These are phyloP conservation scores for Dendrolimus kikuchii DNA, from an alignment of 1,140 invertebrate species.

Conservation along the genomic window DNA sequence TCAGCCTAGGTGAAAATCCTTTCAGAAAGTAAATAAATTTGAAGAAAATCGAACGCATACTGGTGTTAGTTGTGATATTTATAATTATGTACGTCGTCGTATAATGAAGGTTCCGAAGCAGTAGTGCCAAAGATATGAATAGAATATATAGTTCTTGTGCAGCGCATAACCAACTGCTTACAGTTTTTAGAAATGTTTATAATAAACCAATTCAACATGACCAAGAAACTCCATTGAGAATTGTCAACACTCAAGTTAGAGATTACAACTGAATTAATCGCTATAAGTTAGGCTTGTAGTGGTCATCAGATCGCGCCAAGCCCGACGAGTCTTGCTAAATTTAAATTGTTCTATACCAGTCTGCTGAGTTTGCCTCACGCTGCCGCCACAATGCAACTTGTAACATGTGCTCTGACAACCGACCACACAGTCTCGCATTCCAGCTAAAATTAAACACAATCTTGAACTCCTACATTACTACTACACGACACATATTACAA, in stretches of 20 bases:
- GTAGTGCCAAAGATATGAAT: no score
- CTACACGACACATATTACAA: slow-evolving; percentile 6
- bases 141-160: no score
- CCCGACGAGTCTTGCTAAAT: slow-evolving; percentile 11
- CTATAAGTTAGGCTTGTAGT: background rate
- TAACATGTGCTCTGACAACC: slow-evolving; percentile 1
- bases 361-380: no score
- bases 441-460: slow-evolving; percentile 16
- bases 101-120: no score
- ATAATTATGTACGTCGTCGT: no score
- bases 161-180: no score
- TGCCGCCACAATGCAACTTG: background rate
- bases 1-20: no score
- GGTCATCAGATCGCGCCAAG: background rate
- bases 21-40: no score
- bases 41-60: no score
- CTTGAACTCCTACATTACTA: slow-evolving; percentile 1
- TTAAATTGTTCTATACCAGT: background rate
- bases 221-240: slow-evolving; percentile 17
- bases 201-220: background rate
- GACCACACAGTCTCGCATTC: slow-evolving; percentile 1
- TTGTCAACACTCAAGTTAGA: slow-evolving; percentile 7
- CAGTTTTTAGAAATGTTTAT: no score
- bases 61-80: no score
- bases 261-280: slow-evolving; percentile 13